Conservation (phyloP, 2,797 vertebrate genomes). For the Halcyon leucocephala region DNA sequence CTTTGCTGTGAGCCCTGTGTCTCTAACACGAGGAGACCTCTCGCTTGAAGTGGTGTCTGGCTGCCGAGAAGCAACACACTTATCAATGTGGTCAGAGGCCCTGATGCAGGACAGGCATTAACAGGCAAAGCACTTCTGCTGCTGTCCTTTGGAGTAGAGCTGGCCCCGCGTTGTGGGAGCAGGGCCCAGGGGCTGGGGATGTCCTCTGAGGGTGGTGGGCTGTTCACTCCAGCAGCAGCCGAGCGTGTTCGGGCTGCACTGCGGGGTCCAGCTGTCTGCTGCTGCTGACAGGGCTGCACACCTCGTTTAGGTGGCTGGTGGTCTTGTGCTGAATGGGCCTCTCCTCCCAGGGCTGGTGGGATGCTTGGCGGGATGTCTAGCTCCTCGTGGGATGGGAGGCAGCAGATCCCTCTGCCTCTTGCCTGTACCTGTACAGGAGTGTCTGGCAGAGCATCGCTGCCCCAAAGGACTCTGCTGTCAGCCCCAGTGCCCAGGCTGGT, state of each 20-base stretch:
- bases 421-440: background rate
- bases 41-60: background rate
- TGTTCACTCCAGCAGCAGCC: background rate
- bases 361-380: accelerated
- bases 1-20: background rate
- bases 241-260: background rate
- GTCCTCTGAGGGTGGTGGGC: background rate
- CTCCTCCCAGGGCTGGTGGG: background rate
- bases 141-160: background rate
- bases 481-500: background rate
- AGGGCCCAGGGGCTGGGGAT: background rate
- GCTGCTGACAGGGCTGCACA: background rate
- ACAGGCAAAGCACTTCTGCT: background rate
- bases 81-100: background rate
- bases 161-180: no score
- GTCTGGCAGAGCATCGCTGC: background rate
- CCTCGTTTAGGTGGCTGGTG: background rate
- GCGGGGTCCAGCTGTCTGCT: background rate
- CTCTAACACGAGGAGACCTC: background rate
- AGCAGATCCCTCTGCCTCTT: background rate
- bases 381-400: background rate
- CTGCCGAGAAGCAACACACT: background rate
- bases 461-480: background rate
- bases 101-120: background rate
- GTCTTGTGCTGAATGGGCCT: accelerated